Percentiles rank a stretch among this genome's conserved stretches.
Conservation (phyloP, 37 sponge, comb jelly and placozoan species). For the Aplysina aerophoba region DNA sequence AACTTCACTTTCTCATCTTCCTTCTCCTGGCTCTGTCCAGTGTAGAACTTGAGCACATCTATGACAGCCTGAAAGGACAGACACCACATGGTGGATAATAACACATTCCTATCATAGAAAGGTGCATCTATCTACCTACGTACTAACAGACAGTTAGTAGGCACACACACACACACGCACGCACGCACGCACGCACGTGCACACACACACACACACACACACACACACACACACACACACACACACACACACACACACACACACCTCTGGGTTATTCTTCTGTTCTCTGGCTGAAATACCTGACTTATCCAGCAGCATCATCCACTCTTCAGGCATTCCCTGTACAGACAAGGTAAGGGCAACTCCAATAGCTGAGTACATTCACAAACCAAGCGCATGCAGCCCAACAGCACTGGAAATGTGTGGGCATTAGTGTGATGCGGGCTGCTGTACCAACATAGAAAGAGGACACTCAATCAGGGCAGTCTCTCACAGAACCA, state of each 20-base stretch:
- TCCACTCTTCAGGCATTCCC: slow-evolving; percentile 96
- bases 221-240: no score
- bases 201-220: background rate
- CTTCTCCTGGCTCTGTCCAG: no score
- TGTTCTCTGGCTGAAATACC: slow-evolving; percentile 83
- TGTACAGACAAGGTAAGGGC: background rate
- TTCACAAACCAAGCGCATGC: no score
- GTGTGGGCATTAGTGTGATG: background rate
- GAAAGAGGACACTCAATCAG: no score
- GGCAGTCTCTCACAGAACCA: no score
- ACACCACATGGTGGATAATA: background rate
- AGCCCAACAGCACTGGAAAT: no score
- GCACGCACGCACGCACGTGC: background rate
- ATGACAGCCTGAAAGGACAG: slow-evolving; percentile 78
- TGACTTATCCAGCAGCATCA: slow-evolving; percentile 77
- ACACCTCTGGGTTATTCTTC: slow-evolving; percentile 64
- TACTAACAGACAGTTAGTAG: no score
- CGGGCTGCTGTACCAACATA: no score
- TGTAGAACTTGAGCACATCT: slow-evolving; percentile 89
- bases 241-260: slow-evolving; percentile 21
- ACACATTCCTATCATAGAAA: no score
- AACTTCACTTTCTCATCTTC: slow-evolving; percentile 71
- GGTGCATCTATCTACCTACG: no score
- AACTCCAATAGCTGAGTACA: background rate
- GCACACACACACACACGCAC: background rate